Evolutionary conservation across 1,140 invertebrate genomes (phyloP).

Genomic region (Acromyrmex heyeri): DNA sequence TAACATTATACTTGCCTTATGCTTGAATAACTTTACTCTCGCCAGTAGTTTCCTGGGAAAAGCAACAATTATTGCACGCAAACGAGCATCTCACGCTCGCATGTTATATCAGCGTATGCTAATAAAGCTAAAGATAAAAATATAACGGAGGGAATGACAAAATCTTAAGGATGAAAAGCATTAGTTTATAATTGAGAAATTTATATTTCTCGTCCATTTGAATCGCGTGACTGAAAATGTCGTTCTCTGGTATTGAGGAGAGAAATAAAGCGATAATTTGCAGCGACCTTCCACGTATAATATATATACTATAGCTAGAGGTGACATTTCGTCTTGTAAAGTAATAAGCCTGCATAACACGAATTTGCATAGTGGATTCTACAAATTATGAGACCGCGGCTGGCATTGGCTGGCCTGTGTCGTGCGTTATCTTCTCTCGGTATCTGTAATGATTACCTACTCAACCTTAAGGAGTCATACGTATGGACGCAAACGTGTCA

Average conservation of each 20-base stretch:
- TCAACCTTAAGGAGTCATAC: conserved; percentile 63
- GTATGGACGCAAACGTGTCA: conserved; percentile 68
- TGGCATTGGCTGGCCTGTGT: conserved; percentile 50
- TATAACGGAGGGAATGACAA: background rate
- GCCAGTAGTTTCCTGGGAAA: conserved; percentile 69
- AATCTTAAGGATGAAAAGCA: conserved; percentile 16
- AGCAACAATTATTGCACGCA: conserved; percentile 77
- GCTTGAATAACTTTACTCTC: conserved; percentile 68
- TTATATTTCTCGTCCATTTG: background rate
- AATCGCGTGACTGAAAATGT: conserved; percentile 18
- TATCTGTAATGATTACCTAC: conserved; percentile 62
- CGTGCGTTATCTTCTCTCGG: conserved; percentile 63
- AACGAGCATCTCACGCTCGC: conserved; percentile 69
- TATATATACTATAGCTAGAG: conserved; percentile 19
- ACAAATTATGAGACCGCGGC: conserved; percentile 42
- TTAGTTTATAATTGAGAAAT: conserved; percentile 39
- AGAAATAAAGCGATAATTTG: conserved; percentile 40
- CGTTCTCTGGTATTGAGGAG: background rate
- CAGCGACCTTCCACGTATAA: conserved; percentile 8
- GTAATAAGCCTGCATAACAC: conserved; percentile 47
- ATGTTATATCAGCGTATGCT: conserved; percentile 68
- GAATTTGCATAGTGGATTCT: conserved; percentile 60
- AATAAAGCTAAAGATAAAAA: conserved; percentile 27
- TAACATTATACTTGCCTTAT: conserved; percentile 44
- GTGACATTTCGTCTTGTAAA: conserved; percentile 57